These are phyloP conservation scores for Sebastes schlegelii DNA, from an alignment of 2,113 vertebrate species.

Conservation along the genomic window DNA sequence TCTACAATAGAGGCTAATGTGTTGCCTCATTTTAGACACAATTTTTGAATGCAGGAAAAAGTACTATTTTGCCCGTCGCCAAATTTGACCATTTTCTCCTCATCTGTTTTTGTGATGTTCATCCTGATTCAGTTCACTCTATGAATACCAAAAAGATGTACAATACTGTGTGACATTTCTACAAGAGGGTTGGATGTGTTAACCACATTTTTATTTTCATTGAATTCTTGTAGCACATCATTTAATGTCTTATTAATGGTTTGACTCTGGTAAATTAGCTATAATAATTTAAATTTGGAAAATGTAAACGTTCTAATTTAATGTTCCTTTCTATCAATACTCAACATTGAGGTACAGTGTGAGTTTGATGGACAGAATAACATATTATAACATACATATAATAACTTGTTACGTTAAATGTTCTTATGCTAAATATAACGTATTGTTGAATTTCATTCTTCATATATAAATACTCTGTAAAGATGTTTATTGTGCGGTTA, in stretches of 20 bases:
- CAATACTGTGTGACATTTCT: neutral
- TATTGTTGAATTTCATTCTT: neutral
- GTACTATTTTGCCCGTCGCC: neutral
- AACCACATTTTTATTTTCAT: neutral
- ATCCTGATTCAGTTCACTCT: neutral
- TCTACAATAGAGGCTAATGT: neutral
- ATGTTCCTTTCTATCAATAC: neutral
- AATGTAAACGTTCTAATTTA: neutral
- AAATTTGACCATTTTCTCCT: neutral
- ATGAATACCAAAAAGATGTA: neutral
- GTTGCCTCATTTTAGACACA: neutral
- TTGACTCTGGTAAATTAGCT: neutral
- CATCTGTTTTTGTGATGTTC: neutral
- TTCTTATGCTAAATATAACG: neutral
- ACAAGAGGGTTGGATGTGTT: neutral
- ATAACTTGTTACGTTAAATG: too few relatives aligned
- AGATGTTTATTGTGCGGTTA: neutral
- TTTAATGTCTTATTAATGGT: neutral
- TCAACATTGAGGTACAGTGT: neutral
- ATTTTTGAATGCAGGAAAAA: neutral
- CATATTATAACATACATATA: too few relatives aligned
- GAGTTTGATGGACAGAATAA: neutral
- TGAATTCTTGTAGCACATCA: neutral
- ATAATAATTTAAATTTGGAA: neutral
- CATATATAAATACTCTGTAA: neutral